phyloP scores from a whole-genome alignment of 2,113 vertebrate species.

The Chaenogobius annularis region DNA sequence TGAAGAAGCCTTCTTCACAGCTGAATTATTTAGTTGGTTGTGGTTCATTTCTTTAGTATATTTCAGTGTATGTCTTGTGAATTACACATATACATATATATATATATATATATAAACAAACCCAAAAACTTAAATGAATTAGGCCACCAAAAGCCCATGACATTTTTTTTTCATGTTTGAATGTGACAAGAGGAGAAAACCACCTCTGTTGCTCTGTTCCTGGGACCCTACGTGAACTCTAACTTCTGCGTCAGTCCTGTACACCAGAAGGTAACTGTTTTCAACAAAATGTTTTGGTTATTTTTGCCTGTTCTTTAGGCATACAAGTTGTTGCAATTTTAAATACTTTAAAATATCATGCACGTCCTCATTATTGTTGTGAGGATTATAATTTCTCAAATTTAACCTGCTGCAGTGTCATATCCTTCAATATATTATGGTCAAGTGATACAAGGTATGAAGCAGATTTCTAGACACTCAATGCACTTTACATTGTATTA shows the following conservation, averaged over 20 bases:
- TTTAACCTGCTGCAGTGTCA: background rate
- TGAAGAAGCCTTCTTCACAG: background rate
- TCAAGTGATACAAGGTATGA: background rate
- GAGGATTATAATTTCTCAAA: background rate
- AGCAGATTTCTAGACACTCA: background rate
- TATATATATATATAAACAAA: too few species aligned
- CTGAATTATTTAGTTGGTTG: background rate
- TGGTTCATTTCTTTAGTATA: background rate
- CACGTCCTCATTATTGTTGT: background rate
- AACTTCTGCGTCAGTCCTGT: background rate
- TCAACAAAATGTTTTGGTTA: background rate
- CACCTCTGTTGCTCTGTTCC: background rate
- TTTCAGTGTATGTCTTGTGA: background rate
- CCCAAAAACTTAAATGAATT: background rate
- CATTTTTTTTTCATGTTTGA: too few species aligned
- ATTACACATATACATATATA: background rate
- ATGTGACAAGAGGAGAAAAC: too few species aligned
- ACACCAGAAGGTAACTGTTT: background rate
- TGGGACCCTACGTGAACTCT: background rate
- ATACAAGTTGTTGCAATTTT: background rate
- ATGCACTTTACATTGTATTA: too few species aligned
- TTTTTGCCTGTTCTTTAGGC: background rate
- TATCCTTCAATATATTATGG: background rate
- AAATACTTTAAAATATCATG: background rate
- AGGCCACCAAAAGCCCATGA: background rate